Evolutionary conservation across 2,888 invertebrate genomes (phyloP), one percentile per base, ranked within the genome.

Genomic region (Mechanitis messenoides): DNA sequence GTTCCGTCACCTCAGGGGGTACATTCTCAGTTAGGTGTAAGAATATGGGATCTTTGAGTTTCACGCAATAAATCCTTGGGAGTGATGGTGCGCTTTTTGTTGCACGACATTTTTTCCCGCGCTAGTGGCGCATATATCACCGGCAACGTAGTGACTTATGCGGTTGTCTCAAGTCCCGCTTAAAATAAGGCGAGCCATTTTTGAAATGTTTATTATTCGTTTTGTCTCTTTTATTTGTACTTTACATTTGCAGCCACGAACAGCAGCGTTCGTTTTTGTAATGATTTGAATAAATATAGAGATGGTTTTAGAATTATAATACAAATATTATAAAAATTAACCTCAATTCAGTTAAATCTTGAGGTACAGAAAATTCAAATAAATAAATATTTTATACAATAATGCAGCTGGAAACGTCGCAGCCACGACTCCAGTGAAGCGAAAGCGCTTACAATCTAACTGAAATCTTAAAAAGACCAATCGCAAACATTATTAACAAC

Each of bases 101-200:
- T 76, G 77, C 72, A 79, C 83, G 88, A 88, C 88, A 89, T 88
- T 89, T 90, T 88, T 90, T 90, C 88, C 87, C 87, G 88, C 88
- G 86, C 87, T 85, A 85, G 85, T 78, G 72, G 73, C 75, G 74
- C 83, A 87, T 89, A 84, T 87, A 88, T 90, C 88, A 88, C 84
- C 71, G 70, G 70, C 65, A 70, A 64, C 72, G 66, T 75, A 77
- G 84, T 85, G 84, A 85, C 85, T 85, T 85, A 85, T 84, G 83
- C 79, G 76, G 74, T 74, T 74, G 77, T 75, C 74, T 72, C 70
- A 67, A 69, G 70, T 71, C 74, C 68, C 72, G 73, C 72, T 74
- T 75, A 73, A 77, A 76, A 78, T 77, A 72, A 65, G 74, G 74
- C 72, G 69, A 70, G 70, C 73, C 73, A 72, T 71, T 75, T 75